Conservation (phyloP, 1,140 invertebrate genomes). For the Protaetia brevitarsis region DNA sequence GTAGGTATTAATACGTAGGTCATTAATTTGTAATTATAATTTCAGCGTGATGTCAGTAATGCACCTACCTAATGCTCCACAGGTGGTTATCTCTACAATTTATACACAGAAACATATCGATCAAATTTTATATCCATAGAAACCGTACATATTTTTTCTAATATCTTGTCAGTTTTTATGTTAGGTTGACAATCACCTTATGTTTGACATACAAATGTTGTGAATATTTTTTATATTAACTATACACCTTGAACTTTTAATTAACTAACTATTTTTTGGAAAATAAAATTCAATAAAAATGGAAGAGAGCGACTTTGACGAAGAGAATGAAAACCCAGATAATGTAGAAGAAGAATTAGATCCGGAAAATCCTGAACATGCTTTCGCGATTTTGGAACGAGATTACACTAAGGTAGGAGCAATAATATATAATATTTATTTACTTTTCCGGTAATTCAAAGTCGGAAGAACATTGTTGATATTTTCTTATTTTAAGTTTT, state of each 20-base stretch:
- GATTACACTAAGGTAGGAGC: slow-evolving; percentile 43
- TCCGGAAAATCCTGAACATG: slow-evolving; percentile 43
- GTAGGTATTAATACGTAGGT: too few species aligned
- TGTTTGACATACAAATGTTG: not conserved
- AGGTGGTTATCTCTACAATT: not conserved
- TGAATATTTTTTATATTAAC: not conserved
- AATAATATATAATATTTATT: not conserved
- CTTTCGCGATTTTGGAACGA: slow-evolving; percentile 42
- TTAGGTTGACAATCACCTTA: not conserved
- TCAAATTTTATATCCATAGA: slow-evolving; percentile 8
- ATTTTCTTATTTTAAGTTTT: too few species aligned
- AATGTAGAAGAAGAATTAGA: slow-evolving; percentile 37
- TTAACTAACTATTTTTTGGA: not conserved
- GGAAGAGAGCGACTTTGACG: slow-evolving; percentile 34
- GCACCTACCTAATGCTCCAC: too few species aligned
- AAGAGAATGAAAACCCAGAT: slow-evolving; percentile 37
- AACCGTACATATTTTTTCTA: not conserved
- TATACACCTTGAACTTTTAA: not conserved
- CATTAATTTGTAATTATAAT: too few species aligned
- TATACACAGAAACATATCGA: not conserved
- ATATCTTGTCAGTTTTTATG: not conserved
- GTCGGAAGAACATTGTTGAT: too few species aligned
- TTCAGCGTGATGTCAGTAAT: too few species aligned
- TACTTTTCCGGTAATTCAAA: too few species aligned
- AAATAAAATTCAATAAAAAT: slow-evolving; percentile 2